These are phyloP conservation scores for Magallana nippona DNA, from an alignment of 2,888 invertebrate genomes.

Conservation along the genomic window DNA sequence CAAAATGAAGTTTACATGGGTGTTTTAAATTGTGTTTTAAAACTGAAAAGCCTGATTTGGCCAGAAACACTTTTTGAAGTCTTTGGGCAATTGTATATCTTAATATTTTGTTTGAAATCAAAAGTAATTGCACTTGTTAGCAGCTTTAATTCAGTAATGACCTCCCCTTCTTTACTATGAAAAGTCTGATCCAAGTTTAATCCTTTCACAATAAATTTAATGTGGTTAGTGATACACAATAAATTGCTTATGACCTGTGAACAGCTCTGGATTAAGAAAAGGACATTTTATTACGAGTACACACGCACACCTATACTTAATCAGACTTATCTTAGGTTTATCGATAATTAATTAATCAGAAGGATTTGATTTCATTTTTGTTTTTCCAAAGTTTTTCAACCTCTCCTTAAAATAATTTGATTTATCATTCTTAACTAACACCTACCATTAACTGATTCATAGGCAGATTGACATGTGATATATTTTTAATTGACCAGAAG, in stretches of 20 bases:
- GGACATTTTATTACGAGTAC: not conserved
- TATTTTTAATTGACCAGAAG: too few relatives aligned
- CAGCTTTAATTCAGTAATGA: constrained; percentile 19
- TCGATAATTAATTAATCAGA: not conserved
- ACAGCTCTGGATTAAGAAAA: constrained; percentile 8
- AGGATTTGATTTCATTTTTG: not conserved
- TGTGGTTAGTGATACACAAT: not conserved
- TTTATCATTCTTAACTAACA: not conserved
- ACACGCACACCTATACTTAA: not conserved
- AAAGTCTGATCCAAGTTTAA: constrained; percentile 20
- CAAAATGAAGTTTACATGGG: constrained; percentile 3
- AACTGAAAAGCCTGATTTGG: constrained; percentile 18
- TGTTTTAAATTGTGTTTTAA: constrained; percentile 24
- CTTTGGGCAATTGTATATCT: constrained; percentile 16
- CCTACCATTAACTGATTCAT: too few relatives aligned
- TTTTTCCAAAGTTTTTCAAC: not conserved
- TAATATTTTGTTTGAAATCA: constrained; percentile 12
- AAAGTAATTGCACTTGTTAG: constrained; percentile 33
- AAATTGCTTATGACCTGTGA: not conserved
- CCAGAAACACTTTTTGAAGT: constrained; percentile 23
- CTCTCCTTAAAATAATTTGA: constrained; percentile 16
- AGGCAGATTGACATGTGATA: too few relatives aligned
- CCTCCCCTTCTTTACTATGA: not conserved
- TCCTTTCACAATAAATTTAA: not conserved
- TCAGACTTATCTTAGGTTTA: not conserved